Conservation (phyloP, 2,113 vertebrate genomes). For the Zootoca vivipara region DNA sequence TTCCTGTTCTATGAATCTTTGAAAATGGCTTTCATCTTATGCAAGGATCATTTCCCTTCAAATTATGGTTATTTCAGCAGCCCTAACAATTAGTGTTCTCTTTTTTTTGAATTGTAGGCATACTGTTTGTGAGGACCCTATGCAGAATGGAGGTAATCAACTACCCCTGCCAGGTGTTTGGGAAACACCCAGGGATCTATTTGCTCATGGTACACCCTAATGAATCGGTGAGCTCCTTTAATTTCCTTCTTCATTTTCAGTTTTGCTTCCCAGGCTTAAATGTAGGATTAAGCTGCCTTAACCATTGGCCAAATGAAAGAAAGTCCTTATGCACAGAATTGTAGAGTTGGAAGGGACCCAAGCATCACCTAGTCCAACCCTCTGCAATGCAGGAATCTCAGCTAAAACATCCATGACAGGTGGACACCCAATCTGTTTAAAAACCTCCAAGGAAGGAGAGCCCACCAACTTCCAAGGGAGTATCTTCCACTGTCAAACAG, state of each 20-base stretch:
- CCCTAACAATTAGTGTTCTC: background rate
- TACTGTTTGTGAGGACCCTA: conserved; percentile 80
- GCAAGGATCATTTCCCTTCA: background rate
- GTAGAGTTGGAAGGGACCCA: no score
- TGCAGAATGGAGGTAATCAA: conserved; percentile 81
- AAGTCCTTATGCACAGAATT: no score
- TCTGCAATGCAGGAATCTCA: no score
- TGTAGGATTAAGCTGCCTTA: background rate
- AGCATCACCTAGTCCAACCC: no score
- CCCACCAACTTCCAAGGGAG: no score
- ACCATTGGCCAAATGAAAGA: no score
- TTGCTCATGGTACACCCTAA: conserved; percentile 86
- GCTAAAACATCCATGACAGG: no score
- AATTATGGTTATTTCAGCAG: no score
- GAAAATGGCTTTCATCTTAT: background rate
- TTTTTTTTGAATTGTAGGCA: conserved; percentile 66
- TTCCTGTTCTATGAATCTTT: background rate
- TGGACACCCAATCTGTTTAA: no score
- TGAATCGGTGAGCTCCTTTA: conserved; percentile 76
- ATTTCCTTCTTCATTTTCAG: background rate
- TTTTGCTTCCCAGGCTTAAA: background rate
- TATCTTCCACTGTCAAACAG: no score
- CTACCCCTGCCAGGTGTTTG: conserved; percentile 79
- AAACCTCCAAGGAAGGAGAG: no score
- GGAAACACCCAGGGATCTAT: conserved; percentile 86